Base-by-base conservation (phyloP, 2,888 invertebrate species). In the Quadroppia sp. region DNA sequence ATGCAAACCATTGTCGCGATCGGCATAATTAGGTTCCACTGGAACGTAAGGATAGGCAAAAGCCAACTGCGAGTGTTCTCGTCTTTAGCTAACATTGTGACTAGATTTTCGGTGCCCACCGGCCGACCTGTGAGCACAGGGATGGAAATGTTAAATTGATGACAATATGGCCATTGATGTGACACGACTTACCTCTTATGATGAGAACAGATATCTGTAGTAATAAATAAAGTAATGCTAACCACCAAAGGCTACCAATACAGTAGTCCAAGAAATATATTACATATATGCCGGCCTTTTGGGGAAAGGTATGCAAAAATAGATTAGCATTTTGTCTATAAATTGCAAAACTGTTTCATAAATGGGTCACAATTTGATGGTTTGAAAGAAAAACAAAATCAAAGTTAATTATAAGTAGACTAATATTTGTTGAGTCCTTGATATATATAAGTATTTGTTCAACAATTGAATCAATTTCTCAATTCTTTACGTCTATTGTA, bases 21-120 rank as follows among this genome's bases (percentile, higher is more conserved):
- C 0, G 94, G 93, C 79, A 93, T 82, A 72, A 92, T 85, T 1
- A 94, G 90, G 80, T 91, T 94, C 94, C 94, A 94, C 0, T 89
- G 89, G 81, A 94, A 91, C 7, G 77, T 77, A 42, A 79, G 75
- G n/a, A 78, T 67, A 45, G 79, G 78, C 48, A 78, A 64, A 36
- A 79, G 45, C 78, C 78, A 79, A 78, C 76, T 28, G 77, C 76
- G 32, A 74, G 75, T 85, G 85, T 88, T 76, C 81, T 86, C 79
- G 82, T 84, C 75, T 40, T 77, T 79, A 73, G 89, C 83, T 75
- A 89, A 81, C 71, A 87, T 86, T 2, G 86, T 85, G 1, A 88
- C 88, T 20, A 89, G 85, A 3, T 87, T 87, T 80, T 91, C 90
- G 1, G 92, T 91, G 76, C 90, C 89, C 82, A 91, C 92, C 0